Percentiles rank a stretch among this genome's conserved stretches.
Conservation (phyloP, 2,888 invertebrate genomes). For the Cryptocheilus praepositus region DNA sequence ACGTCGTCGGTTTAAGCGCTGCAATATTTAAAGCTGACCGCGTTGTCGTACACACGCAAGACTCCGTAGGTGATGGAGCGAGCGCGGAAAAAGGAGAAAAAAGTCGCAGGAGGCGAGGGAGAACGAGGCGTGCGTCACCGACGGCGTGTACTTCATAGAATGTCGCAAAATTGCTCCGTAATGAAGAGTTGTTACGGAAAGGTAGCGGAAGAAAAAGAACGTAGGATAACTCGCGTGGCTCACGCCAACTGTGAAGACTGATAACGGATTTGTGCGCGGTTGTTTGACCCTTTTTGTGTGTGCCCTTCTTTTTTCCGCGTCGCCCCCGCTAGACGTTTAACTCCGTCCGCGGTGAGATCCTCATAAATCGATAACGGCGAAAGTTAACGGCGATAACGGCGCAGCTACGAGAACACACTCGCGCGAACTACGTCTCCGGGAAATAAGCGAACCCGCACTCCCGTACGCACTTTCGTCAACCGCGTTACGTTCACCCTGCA, state of each 20-base stretch:
- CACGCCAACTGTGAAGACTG: conserved; percentile 4
- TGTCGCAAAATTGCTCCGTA: conserved; percentile 6
- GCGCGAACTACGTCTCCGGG: conserved; percentile 1
- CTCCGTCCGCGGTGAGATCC: too few relatives aligned
- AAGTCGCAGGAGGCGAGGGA: neutral
- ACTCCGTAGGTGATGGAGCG: neutral
- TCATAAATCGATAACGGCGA: too few relatives aligned
- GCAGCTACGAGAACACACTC: neutral
- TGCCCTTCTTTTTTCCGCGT: neutral
- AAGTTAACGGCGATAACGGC: too few relatives aligned
- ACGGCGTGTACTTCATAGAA: neutral
- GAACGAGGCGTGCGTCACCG: neutral
- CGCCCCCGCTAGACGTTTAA: neutral
- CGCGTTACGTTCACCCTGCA: neutral
- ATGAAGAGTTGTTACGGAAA: conserved; percentile 5
- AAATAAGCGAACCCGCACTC: conserved; percentile 1
- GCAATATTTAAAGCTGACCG: conserved; percentile 39
- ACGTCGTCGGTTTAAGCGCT: conserved; percentile 25
- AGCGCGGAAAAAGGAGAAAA: neutral
- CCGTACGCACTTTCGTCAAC: neutral
- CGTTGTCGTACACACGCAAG: conserved; percentile 30
- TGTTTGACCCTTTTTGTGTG: neutral
- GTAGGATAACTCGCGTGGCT: conserved; percentile 2
- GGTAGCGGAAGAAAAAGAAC: neutral
- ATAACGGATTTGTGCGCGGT: conserved; percentile 2